A percentile compares a stretch with the other conserved stretches of the same genome.
These are phyloP conservation scores for Yponomeuta sedellus DNA, from an alignment of 2,888 invertebrate species.

Conservation along the genomic window DNA sequence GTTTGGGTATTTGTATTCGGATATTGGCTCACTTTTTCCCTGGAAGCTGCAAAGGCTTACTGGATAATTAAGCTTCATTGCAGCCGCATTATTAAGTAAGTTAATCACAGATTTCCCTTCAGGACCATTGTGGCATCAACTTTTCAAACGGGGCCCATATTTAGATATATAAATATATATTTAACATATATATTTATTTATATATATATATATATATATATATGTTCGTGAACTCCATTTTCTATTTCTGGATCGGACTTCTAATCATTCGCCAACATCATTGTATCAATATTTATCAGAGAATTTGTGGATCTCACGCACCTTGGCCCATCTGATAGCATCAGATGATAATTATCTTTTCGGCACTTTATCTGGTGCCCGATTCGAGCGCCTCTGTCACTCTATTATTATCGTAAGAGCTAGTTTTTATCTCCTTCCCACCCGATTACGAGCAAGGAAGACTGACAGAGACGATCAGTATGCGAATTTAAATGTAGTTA, in stretches of 20 bases:
- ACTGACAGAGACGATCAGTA: not conserved
- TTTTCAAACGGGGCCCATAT: not conserved
- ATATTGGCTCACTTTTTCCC: not conserved
- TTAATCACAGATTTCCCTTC: too few species aligned
- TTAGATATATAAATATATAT: too few species aligned
- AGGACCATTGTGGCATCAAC: too few species aligned
- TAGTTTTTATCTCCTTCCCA: constrained; percentile 5
- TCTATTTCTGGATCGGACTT: too few species aligned
- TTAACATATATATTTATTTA: too few species aligned
- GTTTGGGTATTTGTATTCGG: too few species aligned
- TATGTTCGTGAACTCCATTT: too few species aligned
- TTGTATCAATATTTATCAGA: not conserved
- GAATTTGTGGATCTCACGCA: not conserved
- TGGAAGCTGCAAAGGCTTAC: not conserved
- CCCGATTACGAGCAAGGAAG: not conserved
- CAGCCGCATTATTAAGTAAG: too few species aligned
- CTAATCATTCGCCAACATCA: not conserved
- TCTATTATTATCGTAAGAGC: not conserved
- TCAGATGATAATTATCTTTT: constrained; percentile 8
- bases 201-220: too few species aligned
- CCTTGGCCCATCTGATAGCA: not conserved
- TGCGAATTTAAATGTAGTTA: not conserved
- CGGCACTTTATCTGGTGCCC: constrained; percentile 6
- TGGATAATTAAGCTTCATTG: not conserved
- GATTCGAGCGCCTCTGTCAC: not conserved